Base-by-base conservation (phyloP, 2,888 invertebrate genomes). In the Operophtera brumata region DNA sequence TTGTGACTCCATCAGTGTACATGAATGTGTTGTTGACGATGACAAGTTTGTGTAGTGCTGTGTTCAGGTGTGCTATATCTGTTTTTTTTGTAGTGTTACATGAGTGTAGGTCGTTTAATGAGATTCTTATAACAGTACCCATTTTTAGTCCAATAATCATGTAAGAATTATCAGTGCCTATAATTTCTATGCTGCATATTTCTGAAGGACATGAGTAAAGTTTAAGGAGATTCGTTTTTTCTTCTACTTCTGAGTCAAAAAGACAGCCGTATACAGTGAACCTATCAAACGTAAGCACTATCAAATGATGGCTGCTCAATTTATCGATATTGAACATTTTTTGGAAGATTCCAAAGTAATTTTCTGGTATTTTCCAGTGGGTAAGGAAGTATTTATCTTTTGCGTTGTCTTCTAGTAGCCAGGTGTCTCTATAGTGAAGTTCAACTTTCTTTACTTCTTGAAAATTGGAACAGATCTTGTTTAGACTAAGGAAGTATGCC, bases 1-100 rank as follows among this genome's bases (percentile, higher is more conserved):
- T 70, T 11, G 77, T 71, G 1, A 52, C 51, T 1, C 84, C 83
- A 70, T 89, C 87, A 5, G 86, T 77, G 53, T 86, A 89, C 43
- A 86, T 48, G 6, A 86, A 20, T 20, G 52, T 50, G 28, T 83
- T 66, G 41, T 80, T 74, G 1, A 59, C 35, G 0, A 60, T 14
- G 0, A 69, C 6, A 54, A 78, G 70, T 68, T 82, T 87, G 40
- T 75, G 57, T 37, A 88, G 66, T 6, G 82, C 73, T 28, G 67
- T 76, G 49, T 88, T 89, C 25, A 89, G 71, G 69, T 88, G 81
- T 4, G 79, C 63, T 5, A 78, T 59, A 6, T 71, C 47, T 4
- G 75, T 69, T 20, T 54, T 52, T 13, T 57, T 62, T 13, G 53
- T 30, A 4, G 47, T 14, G 8, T 36, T 20, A 28, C 12, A 5